Evolutionary conservation across 2,113 vertebrate species (phyloP).

Genomic region (Corythoichthys intestinalis): DNA sequence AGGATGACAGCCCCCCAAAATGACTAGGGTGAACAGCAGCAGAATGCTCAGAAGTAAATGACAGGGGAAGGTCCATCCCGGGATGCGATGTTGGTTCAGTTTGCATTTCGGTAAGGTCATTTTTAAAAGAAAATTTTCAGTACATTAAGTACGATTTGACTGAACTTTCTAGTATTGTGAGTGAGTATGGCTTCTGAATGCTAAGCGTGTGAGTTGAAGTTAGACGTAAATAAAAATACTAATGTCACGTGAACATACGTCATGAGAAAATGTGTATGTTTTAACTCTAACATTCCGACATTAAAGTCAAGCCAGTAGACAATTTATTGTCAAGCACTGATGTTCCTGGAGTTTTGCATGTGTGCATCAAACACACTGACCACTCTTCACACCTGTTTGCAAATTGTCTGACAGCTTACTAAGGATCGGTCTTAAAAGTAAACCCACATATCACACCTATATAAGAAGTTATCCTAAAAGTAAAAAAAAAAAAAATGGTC

Average conservation of each 20-base stretch:
- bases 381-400: conserved; percentile 51
- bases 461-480: neutral
- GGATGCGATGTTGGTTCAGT: conserved; percentile 4
- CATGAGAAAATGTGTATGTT: conserved; percentile 11
- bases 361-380: conserved; percentile 36
- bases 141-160: conserved; percentile 13
- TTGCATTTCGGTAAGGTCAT: conserved; percentile 35
- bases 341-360: conserved; percentile 8
- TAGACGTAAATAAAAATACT: neutral
- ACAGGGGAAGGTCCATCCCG: conserved; percentile 7
- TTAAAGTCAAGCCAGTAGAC: conserved; percentile 3
- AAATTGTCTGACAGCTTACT: conserved; percentile 20
- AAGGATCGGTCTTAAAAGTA: conserved; percentile 7
- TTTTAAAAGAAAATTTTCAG: conserved; percentile 6
- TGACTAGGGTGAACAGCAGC: conserved; percentile 51
- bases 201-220: neutral
- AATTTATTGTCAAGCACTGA: conserved; percentile 8
- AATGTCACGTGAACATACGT: neutral
- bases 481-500: conserved; percentile 8
- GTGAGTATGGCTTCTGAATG: conserved; percentile 5
- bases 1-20: conserved; percentile 63
- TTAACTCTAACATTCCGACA: conserved; percentile 12
- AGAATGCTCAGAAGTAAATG: conserved; percentile 26
- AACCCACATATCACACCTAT: conserved; percentile 5
- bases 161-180: neutral